A percentile compares a stretch with the other conserved stretches of the same genome.
These are phyloP conservation scores for Picathartes gymnocephalus DNA, from an alignment of 2,113 vertebrate genomes.

Conservation along the genomic window DNA sequence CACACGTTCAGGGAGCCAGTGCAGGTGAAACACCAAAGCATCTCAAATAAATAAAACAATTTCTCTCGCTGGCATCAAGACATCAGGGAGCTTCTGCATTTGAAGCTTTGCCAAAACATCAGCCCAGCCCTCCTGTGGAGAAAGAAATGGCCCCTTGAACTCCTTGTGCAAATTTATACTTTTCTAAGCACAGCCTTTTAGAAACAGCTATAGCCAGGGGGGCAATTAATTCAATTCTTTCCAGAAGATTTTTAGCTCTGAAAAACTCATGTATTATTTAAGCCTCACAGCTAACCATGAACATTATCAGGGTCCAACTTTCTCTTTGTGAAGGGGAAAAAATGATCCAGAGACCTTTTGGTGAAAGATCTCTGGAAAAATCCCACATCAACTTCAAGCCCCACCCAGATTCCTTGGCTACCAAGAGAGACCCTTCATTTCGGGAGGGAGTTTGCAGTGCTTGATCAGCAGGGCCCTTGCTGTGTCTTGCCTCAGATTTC, in stretches of 20 bases:
- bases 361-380: not conserved
- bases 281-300: not conserved
- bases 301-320: not conserved
- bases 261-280: constrained; percentile 38
- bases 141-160: not conserved
- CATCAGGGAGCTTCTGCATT: not conserved
- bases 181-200: not conserved
- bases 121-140: not conserved
- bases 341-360: not conserved
- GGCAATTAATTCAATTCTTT: constrained; percentile 45
- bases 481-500: not conserved
- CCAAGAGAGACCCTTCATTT: not conserved
- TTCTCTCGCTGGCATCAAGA: not conserved
- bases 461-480: not conserved
- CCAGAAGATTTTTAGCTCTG: not conserved
- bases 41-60: not conserved
- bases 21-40: not conserved
- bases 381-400: not conserved
- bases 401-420: not conserved
- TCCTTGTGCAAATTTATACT: not conserved
- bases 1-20: not conserved
- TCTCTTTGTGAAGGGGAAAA: not conserved
- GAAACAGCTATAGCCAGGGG: not conserved
- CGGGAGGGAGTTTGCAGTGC: not conserved
- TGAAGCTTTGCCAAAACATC: not conserved